Base-by-base conservation (phyloP, 2,113 vertebrate genomes). In the Dicentrarchus labrax region DNA sequence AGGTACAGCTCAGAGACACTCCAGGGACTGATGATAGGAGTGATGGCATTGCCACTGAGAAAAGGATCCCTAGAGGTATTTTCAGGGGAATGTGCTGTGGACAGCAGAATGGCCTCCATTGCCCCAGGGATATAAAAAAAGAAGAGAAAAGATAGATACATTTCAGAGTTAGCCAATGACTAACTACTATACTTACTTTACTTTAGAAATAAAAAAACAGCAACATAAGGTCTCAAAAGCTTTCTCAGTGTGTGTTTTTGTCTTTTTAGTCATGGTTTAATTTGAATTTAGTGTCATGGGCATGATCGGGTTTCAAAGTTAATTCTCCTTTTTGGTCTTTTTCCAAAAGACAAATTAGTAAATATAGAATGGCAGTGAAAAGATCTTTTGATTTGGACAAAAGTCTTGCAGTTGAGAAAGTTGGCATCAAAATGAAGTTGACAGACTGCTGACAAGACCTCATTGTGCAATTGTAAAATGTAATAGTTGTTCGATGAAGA, bases 31-130 rank as follows among this genome's bases (percentile, higher is more conserved):
- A 86, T 86, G 79, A 89, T 71, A 72, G 81, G 76, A 88, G 69
- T 83, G 85, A 88, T 88, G 88, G 54, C 75, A 71, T 19, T 74
- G 86, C 83, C 78, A 86, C 82, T 71, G 73, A 86, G 87, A 76
- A 82, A 84, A 88, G 72, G 51, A 84, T 89, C 75, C 83, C 86
- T 69, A 72, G 71, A 78, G 82, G 81, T 83, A 85, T 90, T 90
- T 91, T 82, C 84, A 86, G 50, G 64, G 53, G 76, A 89, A 76
- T 86, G 53, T 89, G 90, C 90, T 86, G 82, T 82, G 84, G 89
- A 83, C 80, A 91, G 87, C 88, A 88, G 84, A 93, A 92, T 83
- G 75, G 82, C 85, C 83, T 78, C 51, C 64, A 82, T 43, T 77
- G 60, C 90, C 76, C 66, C 38, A 53, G 76, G 84, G 84, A 88